phyloP scores from a whole-genome alignment of 2,113 vertebrate species.

The Fulmarus glacialis region DNA sequence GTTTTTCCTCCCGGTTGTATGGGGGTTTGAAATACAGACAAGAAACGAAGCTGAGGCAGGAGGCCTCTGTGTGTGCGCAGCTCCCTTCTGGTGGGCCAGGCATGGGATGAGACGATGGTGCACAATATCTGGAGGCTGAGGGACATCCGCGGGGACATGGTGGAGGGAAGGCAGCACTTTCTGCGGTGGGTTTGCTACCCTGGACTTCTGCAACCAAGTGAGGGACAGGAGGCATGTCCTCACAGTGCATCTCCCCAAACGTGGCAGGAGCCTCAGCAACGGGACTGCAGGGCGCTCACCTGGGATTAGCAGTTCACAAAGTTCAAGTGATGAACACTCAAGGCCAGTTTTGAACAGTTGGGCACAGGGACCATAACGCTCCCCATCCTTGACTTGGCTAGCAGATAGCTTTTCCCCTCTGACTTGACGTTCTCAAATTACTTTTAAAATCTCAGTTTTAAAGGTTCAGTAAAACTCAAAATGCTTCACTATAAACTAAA shows the following conservation, averaged over 20 bases:
- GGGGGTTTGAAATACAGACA: not conserved
- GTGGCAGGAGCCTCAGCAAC: not conserved
- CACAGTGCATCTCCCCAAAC: accelerated
- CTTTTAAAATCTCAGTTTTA: not conserved
- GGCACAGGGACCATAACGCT: accelerated
- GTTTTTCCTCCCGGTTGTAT: accelerated
- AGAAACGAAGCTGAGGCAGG: not conserved
- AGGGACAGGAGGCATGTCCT: not conserved
- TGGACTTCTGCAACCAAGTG: not conserved
- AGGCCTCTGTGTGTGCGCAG: accelerated
- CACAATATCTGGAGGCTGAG: not conserved
- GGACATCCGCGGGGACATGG: not conserved
- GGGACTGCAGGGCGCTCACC: not conserved
- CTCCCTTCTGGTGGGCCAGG: accelerated
- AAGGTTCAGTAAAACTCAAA: not conserved
- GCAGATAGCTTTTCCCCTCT: accelerated
- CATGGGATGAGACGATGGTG: not conserved
- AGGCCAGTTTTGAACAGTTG: accelerated
- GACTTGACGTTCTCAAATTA: not conserved
- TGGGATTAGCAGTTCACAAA: not conserved
- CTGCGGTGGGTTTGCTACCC: not conserved
- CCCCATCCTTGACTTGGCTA: not conserved
- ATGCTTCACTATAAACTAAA: not conserved
- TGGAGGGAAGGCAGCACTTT: not conserved
- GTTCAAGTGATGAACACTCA: not conserved